Evolutionary conservation across 2,113 vertebrate genomes (phyloP).

Genomic region (Illadopsis cleaveri): DNA sequence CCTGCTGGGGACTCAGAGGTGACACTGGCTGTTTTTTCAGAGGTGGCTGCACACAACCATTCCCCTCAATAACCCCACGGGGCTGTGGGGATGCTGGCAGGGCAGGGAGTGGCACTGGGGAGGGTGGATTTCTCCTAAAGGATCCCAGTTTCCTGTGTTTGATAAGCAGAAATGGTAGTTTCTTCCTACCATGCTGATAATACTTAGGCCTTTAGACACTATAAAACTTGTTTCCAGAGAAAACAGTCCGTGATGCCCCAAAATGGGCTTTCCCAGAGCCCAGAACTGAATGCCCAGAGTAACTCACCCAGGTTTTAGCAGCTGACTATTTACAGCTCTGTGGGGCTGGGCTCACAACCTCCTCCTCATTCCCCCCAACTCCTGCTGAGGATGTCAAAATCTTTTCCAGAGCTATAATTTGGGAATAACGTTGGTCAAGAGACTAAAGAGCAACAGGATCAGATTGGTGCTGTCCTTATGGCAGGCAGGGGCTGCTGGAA

Average conservation of each 20-base stretch:
- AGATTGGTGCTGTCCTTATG: neutral
- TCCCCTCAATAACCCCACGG: neutral
- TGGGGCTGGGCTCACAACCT: neutral
- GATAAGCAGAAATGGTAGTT: fast-evolving
- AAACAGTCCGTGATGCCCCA: neutral
- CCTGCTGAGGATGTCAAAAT: neutral
- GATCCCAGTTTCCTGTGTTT: neutral
- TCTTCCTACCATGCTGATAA: neutral
- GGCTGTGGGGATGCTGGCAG: fast-evolving
- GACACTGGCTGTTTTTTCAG: neutral
- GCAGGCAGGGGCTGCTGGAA: neutral
- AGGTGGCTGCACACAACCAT: neutral
- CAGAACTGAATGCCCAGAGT: neutral
- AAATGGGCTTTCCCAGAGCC: neutral
- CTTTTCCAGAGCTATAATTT: slow-evolving; percentile 43
- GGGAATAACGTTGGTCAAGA: neutral
- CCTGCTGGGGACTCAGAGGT: neutral
- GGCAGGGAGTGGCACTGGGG: neutral
- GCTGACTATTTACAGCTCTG: neutral
- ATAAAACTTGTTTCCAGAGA: neutral
- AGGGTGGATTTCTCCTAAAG: neutral
- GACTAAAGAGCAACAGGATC: slow-evolving; percentile 42
- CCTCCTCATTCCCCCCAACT: neutral
- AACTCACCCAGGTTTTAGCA: neutral
- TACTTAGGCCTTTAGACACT: neutral